Evolutionary conservation across 2,113 vertebrate species (phyloP).

Genomic region (Microtus oregoni): DNA sequence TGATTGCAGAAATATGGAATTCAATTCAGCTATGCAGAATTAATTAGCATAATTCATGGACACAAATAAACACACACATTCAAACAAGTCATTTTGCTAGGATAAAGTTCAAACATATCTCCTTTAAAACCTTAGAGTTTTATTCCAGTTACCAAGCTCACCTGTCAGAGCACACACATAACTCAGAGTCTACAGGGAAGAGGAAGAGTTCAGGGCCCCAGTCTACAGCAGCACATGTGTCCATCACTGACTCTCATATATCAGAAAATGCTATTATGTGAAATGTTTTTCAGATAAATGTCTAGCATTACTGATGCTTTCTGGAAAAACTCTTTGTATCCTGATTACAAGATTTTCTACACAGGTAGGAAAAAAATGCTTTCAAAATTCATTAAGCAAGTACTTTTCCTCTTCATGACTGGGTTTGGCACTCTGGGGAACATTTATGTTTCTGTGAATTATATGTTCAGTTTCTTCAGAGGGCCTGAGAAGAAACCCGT

Average conservation of each 20-base stretch:
- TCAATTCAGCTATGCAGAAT: neutral
- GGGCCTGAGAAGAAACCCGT: neutral
- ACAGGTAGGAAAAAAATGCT: neutral
- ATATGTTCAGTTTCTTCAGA: neutral
- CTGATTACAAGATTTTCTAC: neutral
- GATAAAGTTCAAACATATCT: neutral
- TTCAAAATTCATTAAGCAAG: neutral
- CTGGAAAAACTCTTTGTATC: neutral
- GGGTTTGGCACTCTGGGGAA: neutral
- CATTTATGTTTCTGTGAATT: neutral
- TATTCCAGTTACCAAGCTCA: neutral
- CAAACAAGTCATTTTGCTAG: neutral
- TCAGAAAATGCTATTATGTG: neutral
- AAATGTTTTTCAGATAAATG: neutral
- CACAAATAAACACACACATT: neutral
- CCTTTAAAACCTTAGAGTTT: neutral
- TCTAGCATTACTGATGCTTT: neutral
- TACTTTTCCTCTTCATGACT: neutral
- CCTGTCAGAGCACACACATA: neutral
- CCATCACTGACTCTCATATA: rapidly evolving
- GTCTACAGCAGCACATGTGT: neutral
- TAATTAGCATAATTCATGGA: neutral
- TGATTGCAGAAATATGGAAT: neutral
- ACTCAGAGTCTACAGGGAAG: neutral
- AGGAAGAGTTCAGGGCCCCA: neutral